Percentiles rank a stretch among this genome's conserved stretches.
These are phyloP conservation scores for Acipenser ruthenus DNA, from an alignment of 2,797 vertebrate genomes.

Conservation along the genomic window DNA sequence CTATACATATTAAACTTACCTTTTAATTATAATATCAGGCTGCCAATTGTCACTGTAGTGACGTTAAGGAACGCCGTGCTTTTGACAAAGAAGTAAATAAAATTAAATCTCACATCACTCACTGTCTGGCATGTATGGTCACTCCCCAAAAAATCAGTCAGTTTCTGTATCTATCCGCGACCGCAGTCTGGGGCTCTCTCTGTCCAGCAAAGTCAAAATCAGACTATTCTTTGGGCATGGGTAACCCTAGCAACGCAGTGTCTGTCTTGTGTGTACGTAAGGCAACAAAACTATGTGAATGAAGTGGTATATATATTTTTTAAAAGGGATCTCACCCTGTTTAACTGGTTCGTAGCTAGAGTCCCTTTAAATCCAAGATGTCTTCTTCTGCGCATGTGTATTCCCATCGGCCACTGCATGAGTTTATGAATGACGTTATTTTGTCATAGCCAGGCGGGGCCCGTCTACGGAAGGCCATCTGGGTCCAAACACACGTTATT, in stretches of 20 bases:
- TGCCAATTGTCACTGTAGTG: neutral
- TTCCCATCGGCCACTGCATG: constrained; percentile 20
- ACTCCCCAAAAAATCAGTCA: constrained; percentile 1
- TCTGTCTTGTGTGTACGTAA: neutral
- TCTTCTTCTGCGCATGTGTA: constrained; percentile 27
- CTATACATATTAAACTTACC: too few relatives aligned
- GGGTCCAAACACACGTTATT: constrained; percentile 28
- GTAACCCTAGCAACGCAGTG: neutral
- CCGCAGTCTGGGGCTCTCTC: neutral
- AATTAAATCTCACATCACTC: constrained; percentile 18
- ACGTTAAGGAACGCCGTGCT: neutral
- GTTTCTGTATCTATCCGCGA: neutral
- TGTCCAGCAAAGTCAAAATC: too few relatives aligned
- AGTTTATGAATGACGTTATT: neutral
- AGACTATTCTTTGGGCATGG: neutral
- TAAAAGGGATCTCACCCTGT: neutral
- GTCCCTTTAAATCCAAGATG: constrained; percentile 68
- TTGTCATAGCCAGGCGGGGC: too few relatives aligned
- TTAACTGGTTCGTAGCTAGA: constrained; percentile 34
- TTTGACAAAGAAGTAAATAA: neutral
- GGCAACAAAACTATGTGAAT: neutral
- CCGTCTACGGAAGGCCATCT: constrained; percentile 6
- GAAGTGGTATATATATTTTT: neutral
- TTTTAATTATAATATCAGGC: too few relatives aligned
- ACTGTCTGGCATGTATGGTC: neutral